These are phyloP conservation scores for Epinotia brunnichana DNA, from an alignment of 2,888 invertebrate genomes.

Conservation along the genomic window DNA sequence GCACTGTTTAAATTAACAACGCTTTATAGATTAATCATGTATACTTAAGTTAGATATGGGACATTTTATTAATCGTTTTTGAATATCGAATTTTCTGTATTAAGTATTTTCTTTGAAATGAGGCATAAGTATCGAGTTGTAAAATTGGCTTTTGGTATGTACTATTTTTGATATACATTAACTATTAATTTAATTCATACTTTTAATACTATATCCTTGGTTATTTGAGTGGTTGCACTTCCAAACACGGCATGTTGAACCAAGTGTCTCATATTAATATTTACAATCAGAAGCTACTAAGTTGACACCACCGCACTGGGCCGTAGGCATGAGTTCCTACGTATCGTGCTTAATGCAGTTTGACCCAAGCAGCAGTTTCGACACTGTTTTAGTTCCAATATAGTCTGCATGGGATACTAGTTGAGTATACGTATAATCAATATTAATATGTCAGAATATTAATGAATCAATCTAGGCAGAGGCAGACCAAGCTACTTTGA, in stretches of 20 bases:
- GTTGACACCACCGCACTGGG: constrained; percentile 12
- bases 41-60: background rate
- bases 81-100: background rate
- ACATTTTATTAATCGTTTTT: background rate
- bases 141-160: too few species aligned
- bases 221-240: too few species aligned
- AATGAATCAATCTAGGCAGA: constrained; percentile 5
- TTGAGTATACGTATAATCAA: constrained; percentile 7
- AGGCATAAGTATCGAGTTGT: too few species aligned
- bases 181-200: too few species aligned
- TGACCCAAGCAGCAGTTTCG: constrained; percentile 21
- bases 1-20: background rate
- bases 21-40: background rate
- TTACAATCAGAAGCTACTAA: constrained; percentile 12
- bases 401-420: constrained; percentile 20
- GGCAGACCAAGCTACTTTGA: background rate
- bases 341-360: constrained; percentile 12
- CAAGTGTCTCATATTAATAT: too few species aligned
- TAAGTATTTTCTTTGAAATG: too few species aligned
- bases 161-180: too few species aligned
- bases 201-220: too few species aligned
- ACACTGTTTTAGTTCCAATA: constrained; percentile 19
- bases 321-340: background rate
- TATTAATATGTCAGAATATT: constrained; percentile 14
- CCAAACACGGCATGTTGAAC: too few species aligned